These are phyloP conservation scores for Lepus oiostolus DNA, from an alignment of 2,797 vertebrate genomes.

Conservation along the genomic window DNA sequence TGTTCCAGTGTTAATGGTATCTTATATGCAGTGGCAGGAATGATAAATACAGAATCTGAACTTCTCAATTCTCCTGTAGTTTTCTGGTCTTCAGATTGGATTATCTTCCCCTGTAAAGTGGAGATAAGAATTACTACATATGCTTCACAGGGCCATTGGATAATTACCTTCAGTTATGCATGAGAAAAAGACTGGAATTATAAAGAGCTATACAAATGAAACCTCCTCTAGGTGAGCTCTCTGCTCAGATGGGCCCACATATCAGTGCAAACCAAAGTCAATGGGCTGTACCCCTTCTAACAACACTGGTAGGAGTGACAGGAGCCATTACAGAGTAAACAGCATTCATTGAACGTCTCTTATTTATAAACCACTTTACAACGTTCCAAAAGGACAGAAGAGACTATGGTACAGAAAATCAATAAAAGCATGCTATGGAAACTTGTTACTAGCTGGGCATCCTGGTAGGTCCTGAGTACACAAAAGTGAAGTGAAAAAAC, in stretches of 20 bases:
- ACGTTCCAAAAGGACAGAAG: neutral
- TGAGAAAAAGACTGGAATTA: neutral
- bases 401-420: neutral
- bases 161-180: neutral
- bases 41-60: neutral
- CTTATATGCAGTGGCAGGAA: neutral
- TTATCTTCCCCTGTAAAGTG: neutral
- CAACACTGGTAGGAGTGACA: neutral
- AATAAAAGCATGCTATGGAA: neutral
- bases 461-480: neutral
- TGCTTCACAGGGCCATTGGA: neutral
- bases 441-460: neutral
- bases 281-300: accelerated
- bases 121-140: neutral
- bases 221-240: neutral
- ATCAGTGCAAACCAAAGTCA: neutral
- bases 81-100: neutral
- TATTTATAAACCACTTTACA: neutral
- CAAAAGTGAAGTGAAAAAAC: neutral
- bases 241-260: neutral
- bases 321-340: neutral
- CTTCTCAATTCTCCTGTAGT: neutral
- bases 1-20: neutral
- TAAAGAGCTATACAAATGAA: neutral
- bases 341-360: neutral